Evolutionary conservation across 2,797 vertebrate genomes (phyloP).

Genomic region (Urophycis tenuis): DNA sequence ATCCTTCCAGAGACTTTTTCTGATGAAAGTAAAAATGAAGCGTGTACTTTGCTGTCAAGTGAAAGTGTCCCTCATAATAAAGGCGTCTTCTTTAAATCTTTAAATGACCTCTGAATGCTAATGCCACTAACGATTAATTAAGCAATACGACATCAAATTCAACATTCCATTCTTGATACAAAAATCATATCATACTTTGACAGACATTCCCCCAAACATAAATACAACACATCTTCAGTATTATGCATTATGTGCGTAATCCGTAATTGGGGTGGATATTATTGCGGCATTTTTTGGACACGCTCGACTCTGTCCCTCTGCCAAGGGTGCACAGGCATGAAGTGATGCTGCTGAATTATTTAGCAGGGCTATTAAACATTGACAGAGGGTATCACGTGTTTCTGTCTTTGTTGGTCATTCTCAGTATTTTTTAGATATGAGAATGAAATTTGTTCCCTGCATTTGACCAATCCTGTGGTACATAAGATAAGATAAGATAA

Average conservation of each 20-base stretch:
- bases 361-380: slow-evolving; percentile 41
- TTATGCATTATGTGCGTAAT: neutral
- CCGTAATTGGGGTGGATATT: no score
- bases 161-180: neutral
- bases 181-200: neutral
- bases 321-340: slow-evolving; percentile 2
- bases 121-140: neutral
- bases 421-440: no score
- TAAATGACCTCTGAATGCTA: neutral
- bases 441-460: no score
- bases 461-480: no score
- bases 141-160: neutral
- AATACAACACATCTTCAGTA: neutral
- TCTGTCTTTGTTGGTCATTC: no score
- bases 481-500: no score
- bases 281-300: neutral
- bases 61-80: neutral
- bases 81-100: neutral
- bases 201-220: neutral
- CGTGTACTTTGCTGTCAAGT: no score
- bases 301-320: neutral
- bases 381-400: slow-evolving; percentile 38
- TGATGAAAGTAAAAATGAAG: no score
- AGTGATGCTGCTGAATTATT: slow-evolving; percentile 56
- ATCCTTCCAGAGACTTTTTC: neutral